Evolutionary conservation across 2,113 vertebrate genomes (phyloP).

Genomic region (Cariama cristata): DNA sequence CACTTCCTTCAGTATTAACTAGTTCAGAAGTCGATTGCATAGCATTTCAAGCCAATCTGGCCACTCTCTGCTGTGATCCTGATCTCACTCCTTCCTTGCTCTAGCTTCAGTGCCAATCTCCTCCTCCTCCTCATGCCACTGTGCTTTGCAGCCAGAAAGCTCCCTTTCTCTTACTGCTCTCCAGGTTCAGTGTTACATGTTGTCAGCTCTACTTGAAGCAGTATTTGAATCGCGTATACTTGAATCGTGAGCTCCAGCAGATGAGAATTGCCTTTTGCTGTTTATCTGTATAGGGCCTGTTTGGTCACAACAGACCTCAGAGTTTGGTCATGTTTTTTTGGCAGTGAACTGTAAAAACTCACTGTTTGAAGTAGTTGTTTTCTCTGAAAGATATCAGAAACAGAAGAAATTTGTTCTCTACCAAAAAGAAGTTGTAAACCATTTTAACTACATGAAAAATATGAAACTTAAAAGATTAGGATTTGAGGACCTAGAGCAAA

Average conservation of each 20-base stretch:
- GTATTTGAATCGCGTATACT: not conserved
- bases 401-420: not conserved
- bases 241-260: fast-evolving
- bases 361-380: not conserved
- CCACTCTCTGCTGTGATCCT: not conserved
- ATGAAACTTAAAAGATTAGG: not conserved
- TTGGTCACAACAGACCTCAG: not conserved
- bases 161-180: not conserved
- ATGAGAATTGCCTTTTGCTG: not conserved
- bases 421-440: not conserved
- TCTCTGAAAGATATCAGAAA: not conserved
- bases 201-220: not conserved
- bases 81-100: not conserved
- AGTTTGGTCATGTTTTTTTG: not conserved
- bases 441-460: not conserved
- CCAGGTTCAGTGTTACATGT: not conserved
- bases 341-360: not conserved
- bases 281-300: not conserved
- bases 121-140: fast-evolving
- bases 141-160: not conserved
- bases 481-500: not conserved
- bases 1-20: not conserved
- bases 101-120: not conserved
- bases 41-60: not conserved
- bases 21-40: not conserved